A percentile compares a stretch with the other conserved stretches of the same genome.
phyloP scores from a whole-genome alignment of 2,113 vertebrate genomes.

The Spea bombifrons region DNA sequence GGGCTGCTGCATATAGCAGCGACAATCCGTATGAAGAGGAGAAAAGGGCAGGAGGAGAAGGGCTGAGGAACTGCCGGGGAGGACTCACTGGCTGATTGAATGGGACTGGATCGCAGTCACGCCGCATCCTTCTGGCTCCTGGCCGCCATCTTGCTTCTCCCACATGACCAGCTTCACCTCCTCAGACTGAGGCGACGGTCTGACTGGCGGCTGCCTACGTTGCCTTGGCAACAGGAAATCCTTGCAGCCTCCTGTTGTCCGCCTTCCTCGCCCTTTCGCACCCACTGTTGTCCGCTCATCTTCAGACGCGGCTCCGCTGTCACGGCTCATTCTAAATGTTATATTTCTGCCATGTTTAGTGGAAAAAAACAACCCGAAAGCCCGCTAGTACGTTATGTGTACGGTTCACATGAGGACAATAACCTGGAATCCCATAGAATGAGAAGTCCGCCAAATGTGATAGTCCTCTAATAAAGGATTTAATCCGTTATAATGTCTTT shows the following conservation, averaged over 20 bases:
- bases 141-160: slow-evolving; percentile 71
- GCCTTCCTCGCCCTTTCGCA: background rate
- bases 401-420: too few species aligned
- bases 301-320: background rate
- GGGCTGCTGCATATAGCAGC: slow-evolving; percentile 57
- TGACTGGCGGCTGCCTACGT: slow-evolving; percentile 50
- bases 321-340: too few species aligned
- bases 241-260: slow-evolving; percentile 19
- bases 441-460: too few species aligned
- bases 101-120: slow-evolving; percentile 46
- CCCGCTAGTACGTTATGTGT: too few species aligned
- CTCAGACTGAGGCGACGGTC: slow-evolving; percentile 48
- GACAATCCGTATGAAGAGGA: slow-evolving; percentile 23
- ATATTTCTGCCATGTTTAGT: too few species aligned
- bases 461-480: too few species aligned
- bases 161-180: slow-evolving; percentile 50
- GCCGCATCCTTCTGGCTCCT: slow-evolving; percentile 64
- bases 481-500: too few species aligned
- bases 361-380: too few species aligned
- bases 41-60: background rate
- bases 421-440: too few species aligned
- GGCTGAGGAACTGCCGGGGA: slow-evolving; percentile 7
- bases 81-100: slow-evolving; percentile 11
- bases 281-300: background rate
- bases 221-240: slow-evolving; percentile 64